Conservation (phyloP, 1,140 invertebrate species). For the Lasioglossum albipes region DNA sequence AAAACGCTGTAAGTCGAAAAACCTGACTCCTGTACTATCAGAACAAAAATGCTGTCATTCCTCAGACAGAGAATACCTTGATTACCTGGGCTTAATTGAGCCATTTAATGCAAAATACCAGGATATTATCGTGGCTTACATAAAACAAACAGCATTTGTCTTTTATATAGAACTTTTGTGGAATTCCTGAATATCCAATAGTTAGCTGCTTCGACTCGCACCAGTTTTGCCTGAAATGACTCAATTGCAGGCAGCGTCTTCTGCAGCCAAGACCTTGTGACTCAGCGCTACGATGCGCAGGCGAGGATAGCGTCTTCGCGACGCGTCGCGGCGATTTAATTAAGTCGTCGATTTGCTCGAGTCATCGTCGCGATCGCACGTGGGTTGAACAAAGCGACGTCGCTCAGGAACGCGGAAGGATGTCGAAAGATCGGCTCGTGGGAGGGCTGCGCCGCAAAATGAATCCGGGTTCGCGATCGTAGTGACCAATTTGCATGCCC, state of each 20-base stretch:
- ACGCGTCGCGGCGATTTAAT: slow-evolving; percentile 46
- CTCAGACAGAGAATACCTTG: too few species aligned
- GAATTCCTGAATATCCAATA: too few species aligned
- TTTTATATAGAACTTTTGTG: too few species aligned
- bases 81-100: too few species aligned
- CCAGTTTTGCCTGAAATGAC: too few species aligned
- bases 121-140: too few species aligned
- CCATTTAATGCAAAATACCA: too few species aligned
- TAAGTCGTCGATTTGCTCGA: slow-evolving; percentile 48
- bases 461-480: background rate
- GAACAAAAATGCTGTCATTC: too few species aligned
- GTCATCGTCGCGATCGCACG: slow-evolving; percentile 55
- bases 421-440: slow-evolving; percentile 37
- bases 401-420: slow-evolving; percentile 56
- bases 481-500: slow-evolving; percentile 2
- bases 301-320: slow-evolving; percentile 29
- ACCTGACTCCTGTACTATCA: too few species aligned
- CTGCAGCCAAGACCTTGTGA: background rate
- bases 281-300: background rate
- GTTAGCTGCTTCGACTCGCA: too few species aligned
- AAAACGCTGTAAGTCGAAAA: too few species aligned
- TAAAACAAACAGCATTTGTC: too few species aligned
- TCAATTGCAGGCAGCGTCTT: background rate
- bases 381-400: slow-evolving; percentile 60
- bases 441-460: slow-evolving; percentile 1